Evolutionary conservation across 2,797 vertebrate species (phyloP).

Genomic region (Pseudochirops corinnae): DNA sequence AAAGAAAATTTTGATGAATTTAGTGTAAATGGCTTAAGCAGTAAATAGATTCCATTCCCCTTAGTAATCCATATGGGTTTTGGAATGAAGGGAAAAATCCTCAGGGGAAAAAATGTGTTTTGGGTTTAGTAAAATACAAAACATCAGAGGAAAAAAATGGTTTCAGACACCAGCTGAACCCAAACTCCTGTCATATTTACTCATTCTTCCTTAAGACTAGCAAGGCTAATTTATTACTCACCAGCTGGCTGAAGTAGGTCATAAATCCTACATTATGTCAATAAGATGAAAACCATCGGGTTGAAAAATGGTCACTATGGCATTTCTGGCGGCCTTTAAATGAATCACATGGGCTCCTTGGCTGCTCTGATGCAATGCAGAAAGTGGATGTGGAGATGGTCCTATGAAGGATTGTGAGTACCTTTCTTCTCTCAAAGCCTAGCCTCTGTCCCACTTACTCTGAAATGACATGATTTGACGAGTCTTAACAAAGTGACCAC

Average conservation of each 20-base stretch:
- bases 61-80: conserved; percentile 9
- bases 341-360: not conserved
- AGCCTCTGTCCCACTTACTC: not conserved
- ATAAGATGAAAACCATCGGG: conserved; percentile 30
- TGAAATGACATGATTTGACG: too few relatives aligned
- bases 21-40: not conserved
- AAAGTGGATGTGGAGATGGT: conserved; percentile 20
- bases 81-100: conserved; percentile 3
- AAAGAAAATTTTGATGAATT: not conserved
- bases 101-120: conserved; percentile 41
- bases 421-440: not conserved
- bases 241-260: conserved; percentile 20
- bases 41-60: conserved; percentile 5
- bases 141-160: conserved; percentile 13
- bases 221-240: conserved; percentile 25
- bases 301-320: conserved; percentile 24
- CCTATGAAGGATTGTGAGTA: not conserved
- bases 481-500: too few relatives aligned
- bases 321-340: conserved; percentile 21
- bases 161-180: conserved; percentile 27
- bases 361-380: conserved; percentile 5
- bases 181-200: conserved; percentile 10
- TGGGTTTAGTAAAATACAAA: conserved; percentile 1
- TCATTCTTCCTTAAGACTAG: conserved; percentile 11
- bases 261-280: conserved; percentile 47